Evolutionary conservation across 2,888 invertebrate species (phyloP), one percentile per base, ranked within the genome.

Genomic region (Caenorhabditis doughertyi): DNA sequence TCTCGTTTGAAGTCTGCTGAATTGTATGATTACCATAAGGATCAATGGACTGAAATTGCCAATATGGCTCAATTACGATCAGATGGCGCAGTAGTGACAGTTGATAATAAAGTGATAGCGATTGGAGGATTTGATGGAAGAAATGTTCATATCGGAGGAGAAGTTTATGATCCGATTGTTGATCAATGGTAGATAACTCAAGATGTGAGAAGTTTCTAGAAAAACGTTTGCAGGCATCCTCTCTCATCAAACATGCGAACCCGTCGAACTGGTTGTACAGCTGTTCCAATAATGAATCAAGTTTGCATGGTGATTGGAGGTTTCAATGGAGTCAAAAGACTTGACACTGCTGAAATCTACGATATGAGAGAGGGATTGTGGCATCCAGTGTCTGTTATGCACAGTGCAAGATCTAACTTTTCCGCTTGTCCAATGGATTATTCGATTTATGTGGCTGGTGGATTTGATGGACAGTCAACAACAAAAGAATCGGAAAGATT

Each of bases 81-180:
- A 1, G 83, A 83, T 35, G 83, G 83, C 25, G 79, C 79, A n/a
- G 55, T 42, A 16, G 23, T 67, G 2, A 18, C 74, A 5, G 13
- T 83, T 0, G 64, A 79, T 35, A 55, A 55, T n/a, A 56, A 70
- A 29, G 72, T 85, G 13, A 16, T 80, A 16, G 58, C 62, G 2
- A 62, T 84, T 16, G 86, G 86, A 29, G 86, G 86, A 42, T 86
- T 86, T 51, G 86, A 86, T 47, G 86, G 86, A 27, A 49, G 81
- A 9, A 27, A 73, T 11, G 49, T 84, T 25, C 85, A 85, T 56
- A 29, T 55, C 8, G 65, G 73, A 25, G 83, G 60, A 3, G 86
- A 86, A 65, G 13, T 71, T 7, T 85, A 79, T 49, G 86, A 86
- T 70, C 64, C 80, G 4, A 56, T 56, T 3, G 44, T 44, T 16